Evolutionary conservation across 2,888 invertebrate genomes (phyloP).

Genomic region (Leucozona laternaria): DNA sequence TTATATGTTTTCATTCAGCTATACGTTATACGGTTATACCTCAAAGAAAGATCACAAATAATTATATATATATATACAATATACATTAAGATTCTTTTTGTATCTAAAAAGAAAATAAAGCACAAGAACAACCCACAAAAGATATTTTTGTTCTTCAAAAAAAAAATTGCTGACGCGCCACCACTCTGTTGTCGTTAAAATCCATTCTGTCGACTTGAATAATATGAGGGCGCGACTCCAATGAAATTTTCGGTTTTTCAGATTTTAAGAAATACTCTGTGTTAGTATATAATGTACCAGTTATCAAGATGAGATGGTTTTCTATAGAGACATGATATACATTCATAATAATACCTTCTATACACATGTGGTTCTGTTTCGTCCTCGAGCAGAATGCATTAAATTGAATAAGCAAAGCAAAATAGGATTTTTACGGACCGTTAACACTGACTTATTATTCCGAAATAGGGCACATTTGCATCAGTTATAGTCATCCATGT

Average conservation of each 20-base stretch:
- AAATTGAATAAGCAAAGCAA: conserved; percentile 36
- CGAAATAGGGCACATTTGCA: conserved; percentile 33
- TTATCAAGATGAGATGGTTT: background rate
- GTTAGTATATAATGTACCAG: background rate
- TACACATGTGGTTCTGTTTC: conserved; percentile 8
- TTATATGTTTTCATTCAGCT: conserved; percentile 35
- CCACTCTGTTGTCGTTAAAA: conserved; percentile 44
- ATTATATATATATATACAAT: background rate
- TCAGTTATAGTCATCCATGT: conserved; percentile 8
- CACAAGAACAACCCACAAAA: conserved; percentile 25
- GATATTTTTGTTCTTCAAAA: background rate
- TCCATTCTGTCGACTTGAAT: conserved; percentile 46
- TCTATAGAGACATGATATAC: background rate
- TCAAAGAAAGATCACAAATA: background rate
- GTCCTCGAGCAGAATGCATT: conserved; percentile 13
- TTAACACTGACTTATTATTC: conserved; percentile 64
- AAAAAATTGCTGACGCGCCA: conserved; percentile 13
- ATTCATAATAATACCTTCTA: background rate
- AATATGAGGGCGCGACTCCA: conserved; percentile 68
- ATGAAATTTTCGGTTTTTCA: conserved; percentile 58
- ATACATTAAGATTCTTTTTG: background rate
- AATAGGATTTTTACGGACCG: conserved; percentile 65
- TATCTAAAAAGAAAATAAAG: conserved; percentile 6
- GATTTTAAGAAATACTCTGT: conserved; percentile 39
- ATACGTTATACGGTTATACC: background rate